Evolutionary conservation across 1,140 invertebrate species (phyloP), one percentile per base, ranked within the genome.

Genomic region (Aethina tumida): DNA sequence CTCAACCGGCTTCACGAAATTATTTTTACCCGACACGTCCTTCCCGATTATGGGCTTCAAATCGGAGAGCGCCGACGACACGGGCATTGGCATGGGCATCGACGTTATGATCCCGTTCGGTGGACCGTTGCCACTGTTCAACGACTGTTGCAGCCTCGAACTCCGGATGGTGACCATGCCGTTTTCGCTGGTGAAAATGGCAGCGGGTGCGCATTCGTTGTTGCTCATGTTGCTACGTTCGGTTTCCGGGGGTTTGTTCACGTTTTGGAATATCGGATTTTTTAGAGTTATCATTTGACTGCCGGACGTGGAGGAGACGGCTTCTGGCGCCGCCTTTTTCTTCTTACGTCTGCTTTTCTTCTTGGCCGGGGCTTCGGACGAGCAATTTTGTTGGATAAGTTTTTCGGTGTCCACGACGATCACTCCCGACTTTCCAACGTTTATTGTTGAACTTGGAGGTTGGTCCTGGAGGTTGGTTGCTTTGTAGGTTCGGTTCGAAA

Each of bases 91-190:
- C 8, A 40, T 18, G 16, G 17, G 39, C 7, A 32, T n/a, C 8
- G n/a, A 31, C 19, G 15, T 31, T 34, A 3, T 30, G 8, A 17
- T 19, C n/a, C n/a, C n/a, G n/a, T 40, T 37, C 5, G 39, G 37
- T 14, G 35, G 7, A 16, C 15, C 16, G 9, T 18, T 29, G n/a
- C 50, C 55, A 27, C 49, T 53, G 18, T 52, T 39, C 16, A 55
- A 33, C 10, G 50, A 51, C 21, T 57, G 53, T 27, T 55, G 52
- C 25, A 55, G 40, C 18, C 53, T 43, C 0, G 81, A 81, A 63
- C 82, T 84, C 9, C 83, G 65, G 20, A 86, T 87, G 0, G 83
- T 86, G 22, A 84, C 84, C 81, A 85, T 86, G 7, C 77, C 77
- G 48, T 79, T 78, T 43, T 78, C 77, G 27, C 75, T 74, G 47